Base-by-base conservation (phyloP, 37 sponge, comb jelly and placozoan species). In the Halichondria panicea region DNA sequence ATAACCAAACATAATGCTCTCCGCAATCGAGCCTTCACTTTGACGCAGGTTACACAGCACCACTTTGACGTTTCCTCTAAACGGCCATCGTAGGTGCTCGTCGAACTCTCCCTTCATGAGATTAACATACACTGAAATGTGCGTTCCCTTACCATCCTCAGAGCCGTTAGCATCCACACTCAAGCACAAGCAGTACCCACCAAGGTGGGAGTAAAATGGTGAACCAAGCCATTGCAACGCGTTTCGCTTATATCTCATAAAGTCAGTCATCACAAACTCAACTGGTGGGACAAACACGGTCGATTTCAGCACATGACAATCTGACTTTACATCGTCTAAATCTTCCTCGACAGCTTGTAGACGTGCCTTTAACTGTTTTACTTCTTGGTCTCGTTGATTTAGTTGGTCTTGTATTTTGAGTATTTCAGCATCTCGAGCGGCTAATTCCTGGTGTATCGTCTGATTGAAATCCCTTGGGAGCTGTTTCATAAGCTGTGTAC, bases 61-160 rank as follows among this genome's bases (percentile, higher is more conserved):
- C 4, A 80, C 34, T 7, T 38, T 44, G 37, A 80, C 43, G 48
- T 38, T 43, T n/a, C 72, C 81, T 22, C 36, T 44, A 36, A 71
- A 80, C 19, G 81, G 81, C 81, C 81, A 80, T 41, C 40, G 28
- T 7, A 80, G 46, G 25, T 71, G 35, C 24, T 71, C 50, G 36
- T 80, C 81, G 24, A 53, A 71, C n/a, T 70, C 72, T 0, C 81
- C 81, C 50, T 59, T 59, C 81, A 80, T 71, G 19, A 79, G 60
- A 25, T 79, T 58, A 24, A 79, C 60, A 15, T 56, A 70, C 37
- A 79, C 62, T 39, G 80, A 79, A 1, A 79, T 32, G 45, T 79
- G 70, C 1, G 61, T 70, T 5, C 70, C 70, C n/a, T 56, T 33
- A 24, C 70, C 70, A 19, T 70, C 70, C 5, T 46, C 71, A 11